Percentiles rank a stretch among this genome's conserved stretches.
Conservation (phyloP, 92 coral and sea anemone genomes). For the Scolanthus callimorphus region DNA sequence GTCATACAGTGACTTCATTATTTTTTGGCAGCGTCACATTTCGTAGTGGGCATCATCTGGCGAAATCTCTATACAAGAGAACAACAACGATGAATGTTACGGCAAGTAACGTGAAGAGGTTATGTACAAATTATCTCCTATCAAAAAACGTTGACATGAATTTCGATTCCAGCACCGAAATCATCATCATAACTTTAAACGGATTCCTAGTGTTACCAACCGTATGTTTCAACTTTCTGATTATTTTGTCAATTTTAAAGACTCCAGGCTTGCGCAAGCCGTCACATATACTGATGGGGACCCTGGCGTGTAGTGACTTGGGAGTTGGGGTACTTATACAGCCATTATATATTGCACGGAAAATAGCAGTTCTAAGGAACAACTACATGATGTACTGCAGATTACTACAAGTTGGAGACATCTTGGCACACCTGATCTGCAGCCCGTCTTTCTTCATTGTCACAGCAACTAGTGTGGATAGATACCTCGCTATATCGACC, state of each 20-base stretch:
- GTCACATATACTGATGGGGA: constrained; percentile 26
- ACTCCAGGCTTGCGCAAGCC: constrained; percentile 39
- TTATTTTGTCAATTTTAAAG: constrained; percentile 18
- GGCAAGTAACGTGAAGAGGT: neutral
- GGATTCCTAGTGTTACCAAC: constrained; percentile 16
- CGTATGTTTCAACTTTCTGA: constrained; percentile 16
- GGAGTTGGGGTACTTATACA: constrained; percentile 33
- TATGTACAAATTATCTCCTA: constrained; percentile 4
- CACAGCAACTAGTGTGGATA: constrained; percentile 32
- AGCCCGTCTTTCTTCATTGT: constrained; percentile 35
- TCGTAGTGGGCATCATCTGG: no score
- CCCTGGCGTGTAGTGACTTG: constrained; percentile 22
- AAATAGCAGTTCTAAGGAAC: constrained; percentile 13
- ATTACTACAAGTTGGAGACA: constrained; percentile 23
- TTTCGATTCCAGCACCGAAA: constrained; percentile 24
- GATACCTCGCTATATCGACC: constrained; percentile 30
- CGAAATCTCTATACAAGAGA: no score
- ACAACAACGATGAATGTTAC: neutral
- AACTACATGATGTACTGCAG: constrained; percentile 20
- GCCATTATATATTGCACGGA: constrained; percentile 29
- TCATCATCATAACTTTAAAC: constrained; percentile 1
- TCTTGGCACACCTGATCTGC: constrained; percentile 31
- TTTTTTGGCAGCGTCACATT: no score
- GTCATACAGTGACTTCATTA: no score
- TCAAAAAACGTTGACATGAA: constrained; percentile 22